Conservation (phyloP, 2,888 invertebrate species). For the Rhabditoides inermis region DNA sequence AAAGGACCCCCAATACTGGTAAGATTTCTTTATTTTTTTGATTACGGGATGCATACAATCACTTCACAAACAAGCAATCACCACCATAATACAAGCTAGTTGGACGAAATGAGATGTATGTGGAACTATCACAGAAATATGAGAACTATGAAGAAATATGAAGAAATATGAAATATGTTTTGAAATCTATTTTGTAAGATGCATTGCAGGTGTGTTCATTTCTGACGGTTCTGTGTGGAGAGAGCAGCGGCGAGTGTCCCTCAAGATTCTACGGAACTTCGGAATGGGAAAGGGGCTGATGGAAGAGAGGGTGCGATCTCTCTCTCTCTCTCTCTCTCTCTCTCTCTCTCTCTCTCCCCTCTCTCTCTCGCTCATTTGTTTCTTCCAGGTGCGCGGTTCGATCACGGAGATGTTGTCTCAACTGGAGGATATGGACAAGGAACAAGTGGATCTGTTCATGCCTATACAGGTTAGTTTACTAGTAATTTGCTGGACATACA, state of each 20-base stretch:
- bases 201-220: background rate
- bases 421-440: background rate
- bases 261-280: slow-evolving; percentile 29
- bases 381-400: slow-evolving; percentile 7
- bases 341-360: background rate
- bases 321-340: background rate
- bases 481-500: background rate
- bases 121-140: too few species aligned
- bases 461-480: background rate
- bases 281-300: slow-evolving; percentile 27
- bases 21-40: background rate
- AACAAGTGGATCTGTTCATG: background rate
- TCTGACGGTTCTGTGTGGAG: too few species aligned
- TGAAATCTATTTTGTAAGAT: too few species aligned
- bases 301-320: slow-evolving; percentile 20
- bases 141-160: too few species aligned
- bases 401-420: slow-evolving; percentile 11
- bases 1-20: slow-evolving; percentile 1
- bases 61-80: too few species aligned
- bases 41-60: too few species aligned
- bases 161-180: too few species aligned
- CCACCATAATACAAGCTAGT: too few species aligned
- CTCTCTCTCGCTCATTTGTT: background rate
- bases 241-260: slow-evolving; percentile 15
- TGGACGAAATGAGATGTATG: too few species aligned